Conservation (phyloP, 1,140 invertebrate genomes). For the Sipha flava region DNA sequence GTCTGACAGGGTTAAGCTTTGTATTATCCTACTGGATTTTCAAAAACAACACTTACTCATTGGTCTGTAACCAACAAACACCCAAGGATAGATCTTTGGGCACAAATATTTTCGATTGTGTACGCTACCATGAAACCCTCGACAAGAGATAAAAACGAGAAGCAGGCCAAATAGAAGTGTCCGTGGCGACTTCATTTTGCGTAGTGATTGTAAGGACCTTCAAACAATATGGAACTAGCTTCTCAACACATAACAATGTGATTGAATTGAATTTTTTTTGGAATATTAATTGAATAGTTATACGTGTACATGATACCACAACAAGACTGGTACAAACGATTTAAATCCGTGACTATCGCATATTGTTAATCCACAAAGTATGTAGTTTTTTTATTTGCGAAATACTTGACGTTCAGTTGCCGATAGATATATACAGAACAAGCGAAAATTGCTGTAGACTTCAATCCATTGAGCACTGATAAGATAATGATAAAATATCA, state of each 20-base stretch:
- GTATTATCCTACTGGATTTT: neutral
- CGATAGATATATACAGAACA: neutral
- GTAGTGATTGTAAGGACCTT: neutral
- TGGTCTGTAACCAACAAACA: constrained; percentile 31
- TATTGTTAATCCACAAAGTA: neutral
- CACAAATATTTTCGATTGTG: constrained; percentile 32
- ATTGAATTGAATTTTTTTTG: neutral
- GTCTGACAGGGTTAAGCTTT: too few relatives aligned
- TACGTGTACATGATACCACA: neutral
- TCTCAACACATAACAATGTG: neutral
- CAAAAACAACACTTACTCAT: constrained; percentile 39
- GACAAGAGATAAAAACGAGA: neutral
- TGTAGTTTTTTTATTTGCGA: neutral
- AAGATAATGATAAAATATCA: neutral
- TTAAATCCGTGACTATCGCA: neutral
- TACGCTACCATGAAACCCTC: neutral
- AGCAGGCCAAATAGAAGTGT: neutral
- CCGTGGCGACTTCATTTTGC: neutral
- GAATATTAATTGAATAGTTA: neutral
- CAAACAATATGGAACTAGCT: neutral
- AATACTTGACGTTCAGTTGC: neutral
- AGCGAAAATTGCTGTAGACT: neutral
- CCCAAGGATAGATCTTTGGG: constrained; percentile 33
- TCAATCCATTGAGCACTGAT: constrained; percentile 1
- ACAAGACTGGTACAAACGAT: neutral